Base-by-base conservation (phyloP, 2,888 invertebrate species). In the Aethes cnicana region DNA sequence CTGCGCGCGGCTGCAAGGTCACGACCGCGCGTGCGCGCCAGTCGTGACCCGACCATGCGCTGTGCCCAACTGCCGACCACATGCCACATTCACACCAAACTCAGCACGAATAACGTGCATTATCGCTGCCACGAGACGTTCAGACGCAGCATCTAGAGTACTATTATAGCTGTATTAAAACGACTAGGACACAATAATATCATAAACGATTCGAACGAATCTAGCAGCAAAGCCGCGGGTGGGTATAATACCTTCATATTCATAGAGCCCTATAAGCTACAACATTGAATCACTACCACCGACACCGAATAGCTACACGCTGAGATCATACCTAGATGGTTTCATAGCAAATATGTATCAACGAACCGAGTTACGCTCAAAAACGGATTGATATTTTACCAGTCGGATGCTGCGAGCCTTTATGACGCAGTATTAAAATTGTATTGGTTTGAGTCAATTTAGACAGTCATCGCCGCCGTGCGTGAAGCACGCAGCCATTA, bases 11-110 rank as follows among this genome's bases (percentile, higher is more conserved):
- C 59, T 78, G 83, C 89, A 89, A 89, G 89, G 89, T 89, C 89
- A 89, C 84, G 88, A 88, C 81, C 88, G 84, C 87, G 87, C 88
- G 87, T 87, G 86, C 85, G 79, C 76, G 71, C 75, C 74, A 78
- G 78, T 88, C 87, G 89, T 88, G 89, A 90, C 90, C 88, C 85
- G 90, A 77, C 84, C 86, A 79, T 80, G 82, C 76, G 81, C 82
- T 68, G 69, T 59, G 56, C 68, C 63, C 57, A 49, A 63, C 36
- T 66, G 48, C 67, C 69, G 62, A 72, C 72, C 58, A 68, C 74
- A 62, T 64, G 61, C 76, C 64, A 84, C 68, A 79, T 74, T 69
- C 76, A 79, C 65, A 75, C 77, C 62, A 77, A 70, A 58, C 61
- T 58, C 63, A 69, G 71, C 77, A 65, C 68, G 47, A 77, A 60